These are phyloP conservation scores for Xanthia togata DNA, from an alignment of 2,888 invertebrate species.

Conservation along the genomic window DNA sequence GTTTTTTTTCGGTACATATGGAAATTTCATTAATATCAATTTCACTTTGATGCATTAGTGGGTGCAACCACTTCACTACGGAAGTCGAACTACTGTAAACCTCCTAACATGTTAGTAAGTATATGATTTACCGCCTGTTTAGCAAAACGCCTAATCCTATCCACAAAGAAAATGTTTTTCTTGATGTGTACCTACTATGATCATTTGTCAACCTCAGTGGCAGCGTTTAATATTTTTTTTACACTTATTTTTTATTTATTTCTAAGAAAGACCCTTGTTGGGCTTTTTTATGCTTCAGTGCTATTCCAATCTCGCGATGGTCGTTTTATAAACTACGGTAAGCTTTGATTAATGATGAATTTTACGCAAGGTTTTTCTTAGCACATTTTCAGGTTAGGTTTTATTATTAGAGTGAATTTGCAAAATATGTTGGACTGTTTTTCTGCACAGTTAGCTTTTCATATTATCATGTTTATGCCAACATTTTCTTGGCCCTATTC, in stretches of 20 bases:
- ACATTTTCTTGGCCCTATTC: slow-evolving; percentile 42
- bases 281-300: slow-evolving; percentile 45
- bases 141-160: slow-evolving; percentile 6
- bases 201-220: slow-evolving; percentile 56
- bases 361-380: slow-evolving; percentile 13
- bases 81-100: slow-evolving; percentile 19
- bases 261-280: slow-evolving; percentile 47
- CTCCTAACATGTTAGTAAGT: slow-evolving; percentile 19
- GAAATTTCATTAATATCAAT: slow-evolving; percentile 5
- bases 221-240: slow-evolving; percentile 50
- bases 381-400: slow-evolving; percentile 26
- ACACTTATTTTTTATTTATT: slow-evolving; percentile 47
- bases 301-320: slow-evolving; percentile 44
- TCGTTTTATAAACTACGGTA: slow-evolving; percentile 29
- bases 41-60: slow-evolving; percentile 9
- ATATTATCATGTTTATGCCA: slow-evolving; percentile 34
- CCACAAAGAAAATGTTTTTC: slow-evolving; percentile 35
- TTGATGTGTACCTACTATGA: slow-evolving; percentile 32
- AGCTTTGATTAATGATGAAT: slow-evolving; percentile 49
- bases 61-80: slow-evolving; percentile 14
- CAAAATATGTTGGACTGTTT: slow-evolving; percentile 21
- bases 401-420: slow-evolving; percentile 26
- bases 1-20: not conserved
- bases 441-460: slow-evolving; percentile 6
- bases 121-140: slow-evolving; percentile 19